These are phyloP conservation scores for Lordiphosa fenestrarum DNA, from an alignment of 2,888 invertebrate genomes.

Conservation along the genomic window DNA sequence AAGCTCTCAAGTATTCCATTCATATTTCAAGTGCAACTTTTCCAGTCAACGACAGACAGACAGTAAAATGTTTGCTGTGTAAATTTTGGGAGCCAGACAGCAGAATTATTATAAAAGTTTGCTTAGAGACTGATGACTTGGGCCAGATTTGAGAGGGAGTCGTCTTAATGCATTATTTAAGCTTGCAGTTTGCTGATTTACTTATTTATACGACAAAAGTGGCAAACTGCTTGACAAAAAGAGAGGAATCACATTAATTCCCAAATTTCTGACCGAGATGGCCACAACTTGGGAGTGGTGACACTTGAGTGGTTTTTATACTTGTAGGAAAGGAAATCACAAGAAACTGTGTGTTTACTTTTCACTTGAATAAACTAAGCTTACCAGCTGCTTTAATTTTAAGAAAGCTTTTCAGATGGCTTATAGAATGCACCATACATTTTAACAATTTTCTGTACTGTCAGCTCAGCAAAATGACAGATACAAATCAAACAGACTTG, in stretches of 20 bases:
- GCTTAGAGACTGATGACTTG: not conserved
- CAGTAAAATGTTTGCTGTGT: slow-evolving; percentile 10
- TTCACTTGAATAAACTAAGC: slow-evolving; percentile 21
- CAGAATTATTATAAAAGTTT: slow-evolving; percentile 7
- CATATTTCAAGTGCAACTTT: slow-evolving; percentile 39
- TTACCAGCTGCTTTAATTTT: too few relatives aligned
- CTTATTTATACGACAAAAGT: slow-evolving; percentile 47
- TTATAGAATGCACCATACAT: too few relatives aligned
- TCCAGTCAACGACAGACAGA: slow-evolving; percentile 15
- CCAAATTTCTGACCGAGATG: slow-evolving; percentile 32
- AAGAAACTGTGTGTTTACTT: slow-evolving; percentile 14
- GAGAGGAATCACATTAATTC: slow-evolving; percentile 4
- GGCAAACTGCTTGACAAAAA: slow-evolving; percentile 20
- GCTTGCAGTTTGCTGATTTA: slow-evolving; percentile 37
- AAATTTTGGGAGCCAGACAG: slow-evolving; percentile 23
- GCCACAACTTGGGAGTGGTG: slow-evolving; percentile 20
- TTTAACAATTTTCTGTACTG: too few relatives aligned
- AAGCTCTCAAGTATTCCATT: slow-evolving; percentile 69
- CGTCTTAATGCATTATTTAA: slow-evolving; percentile 53
- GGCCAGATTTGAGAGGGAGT: slow-evolving; percentile 8
- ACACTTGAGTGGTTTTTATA: slow-evolving; percentile 20
- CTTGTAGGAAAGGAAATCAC: slow-evolving; percentile 5
- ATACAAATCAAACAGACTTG: too few relatives aligned
- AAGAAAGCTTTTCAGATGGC: too few relatives aligned
- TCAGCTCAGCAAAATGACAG: too few relatives aligned